A percentile compares a stretch with the other conserved stretches of the same genome.
Conservation (phyloP, 2,113 vertebrate species). For the Ornithorhynchus anatinus region DNA sequence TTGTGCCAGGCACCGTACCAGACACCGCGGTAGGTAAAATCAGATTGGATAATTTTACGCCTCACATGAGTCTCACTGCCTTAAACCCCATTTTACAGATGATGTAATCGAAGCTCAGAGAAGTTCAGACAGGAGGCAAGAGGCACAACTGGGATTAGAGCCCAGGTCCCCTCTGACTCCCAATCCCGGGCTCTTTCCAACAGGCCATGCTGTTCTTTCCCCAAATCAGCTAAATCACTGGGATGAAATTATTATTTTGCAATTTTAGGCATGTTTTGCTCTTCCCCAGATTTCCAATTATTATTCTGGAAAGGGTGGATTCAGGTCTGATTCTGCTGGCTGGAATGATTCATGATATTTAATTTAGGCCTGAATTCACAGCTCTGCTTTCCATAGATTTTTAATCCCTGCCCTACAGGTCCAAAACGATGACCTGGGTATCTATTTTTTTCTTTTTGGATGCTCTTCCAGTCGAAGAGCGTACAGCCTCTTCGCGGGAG, state of each 20-base stretch:
- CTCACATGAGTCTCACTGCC: too few relatives aligned
- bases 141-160: too few relatives aligned
- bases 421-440: constrained; percentile 53
- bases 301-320: constrained; percentile 20
- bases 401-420: constrained; percentile 40
- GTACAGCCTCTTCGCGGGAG: constrained; percentile 38
- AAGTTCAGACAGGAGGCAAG: too few relatives aligned
- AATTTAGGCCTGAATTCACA: constrained; percentile 32
- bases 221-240: too few relatives aligned
- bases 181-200: too few relatives aligned
- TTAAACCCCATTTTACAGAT: too few relatives aligned
- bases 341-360: constrained; percentile 46
- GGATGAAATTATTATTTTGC: background rate
- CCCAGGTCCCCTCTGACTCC: too few relatives aligned
- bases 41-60: too few relatives aligned
- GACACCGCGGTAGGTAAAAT: too few relatives aligned
- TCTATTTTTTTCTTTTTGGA: constrained; percentile 64
- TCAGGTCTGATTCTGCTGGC: background rate
- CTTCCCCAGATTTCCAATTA: constrained; percentile 18
- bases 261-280: background rate
- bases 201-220: too few relatives aligned
- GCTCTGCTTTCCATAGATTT: constrained; percentile 20
- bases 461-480: constrained; percentile 45
- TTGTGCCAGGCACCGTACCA: too few relatives aligned
- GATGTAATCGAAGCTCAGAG: too few relatives aligned